These are phyloP conservation scores for Neodon shergylaensis DNA, from an alignment of 2,113 vertebrate genomes.

Conservation along the genomic window DNA sequence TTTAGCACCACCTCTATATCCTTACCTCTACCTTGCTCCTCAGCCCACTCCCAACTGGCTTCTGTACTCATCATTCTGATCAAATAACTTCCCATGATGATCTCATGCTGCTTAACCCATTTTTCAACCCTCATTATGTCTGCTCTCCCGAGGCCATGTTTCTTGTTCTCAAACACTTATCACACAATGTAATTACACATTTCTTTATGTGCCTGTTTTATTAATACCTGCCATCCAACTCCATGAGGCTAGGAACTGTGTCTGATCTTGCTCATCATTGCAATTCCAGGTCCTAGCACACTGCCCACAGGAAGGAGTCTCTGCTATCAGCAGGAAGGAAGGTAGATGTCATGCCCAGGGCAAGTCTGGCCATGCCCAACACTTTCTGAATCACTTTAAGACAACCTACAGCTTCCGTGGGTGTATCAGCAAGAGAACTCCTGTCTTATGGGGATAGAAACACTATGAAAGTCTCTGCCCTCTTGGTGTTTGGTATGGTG, in stretches of 20 bases:
- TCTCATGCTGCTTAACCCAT: conserved; percentile 43
- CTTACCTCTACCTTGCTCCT: conserved; percentile 15
- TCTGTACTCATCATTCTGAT: conserved; percentile 42
- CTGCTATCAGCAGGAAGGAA: background rate
- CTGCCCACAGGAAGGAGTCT: background rate
- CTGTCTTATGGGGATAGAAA: background rate
- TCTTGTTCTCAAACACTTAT: conserved; percentile 53
- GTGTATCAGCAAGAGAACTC: background rate
- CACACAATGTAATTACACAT: conserved; percentile 47
- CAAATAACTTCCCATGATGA: conserved; percentile 58
- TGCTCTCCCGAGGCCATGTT: conserved; percentile 36
- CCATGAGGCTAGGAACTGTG: conserved; percentile 1
- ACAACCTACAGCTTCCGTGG: background rate
- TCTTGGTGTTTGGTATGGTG: background rate
- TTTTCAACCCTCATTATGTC: conserved; percentile 62
- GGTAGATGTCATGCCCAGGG: background rate
- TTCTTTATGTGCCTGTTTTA: conserved; percentile 47
- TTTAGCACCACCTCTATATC: background rate
- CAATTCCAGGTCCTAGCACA: background rate
- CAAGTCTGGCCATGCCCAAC: background rate
- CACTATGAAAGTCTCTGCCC: background rate
- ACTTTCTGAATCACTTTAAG: background rate
- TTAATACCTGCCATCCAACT: conserved; percentile 40
- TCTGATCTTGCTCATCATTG: conserved; percentile 21
- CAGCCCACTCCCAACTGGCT: background rate